phyloP scores from a whole-genome alignment of 2,888 invertebrate genomes.

The Eudemis profundana region DNA sequence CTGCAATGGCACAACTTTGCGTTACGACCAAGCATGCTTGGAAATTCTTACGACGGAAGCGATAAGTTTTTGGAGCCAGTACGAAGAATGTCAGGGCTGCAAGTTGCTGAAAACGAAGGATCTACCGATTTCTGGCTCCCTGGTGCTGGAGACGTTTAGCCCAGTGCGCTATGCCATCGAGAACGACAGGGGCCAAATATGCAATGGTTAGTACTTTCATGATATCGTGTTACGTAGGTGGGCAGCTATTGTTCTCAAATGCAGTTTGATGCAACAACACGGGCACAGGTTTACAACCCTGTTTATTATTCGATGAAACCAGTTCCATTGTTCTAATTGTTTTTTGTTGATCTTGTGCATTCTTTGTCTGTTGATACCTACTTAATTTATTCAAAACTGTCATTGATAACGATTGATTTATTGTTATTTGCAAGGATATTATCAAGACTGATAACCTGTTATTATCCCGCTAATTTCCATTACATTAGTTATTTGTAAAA shows the following conservation, averaged over 20 bases:
- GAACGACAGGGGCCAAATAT: slow-evolving; percentile 63
- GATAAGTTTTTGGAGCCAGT: slow-evolving; percentile 75
- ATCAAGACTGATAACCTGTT: neutral
- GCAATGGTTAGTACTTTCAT: slow-evolving; percentile 65
- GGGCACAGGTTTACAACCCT: neutral
- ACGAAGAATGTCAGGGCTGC: slow-evolving; percentile 78
- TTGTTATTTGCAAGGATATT: neutral
- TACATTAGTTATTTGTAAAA: no score
- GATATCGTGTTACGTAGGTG: slow-evolving; percentile 23
- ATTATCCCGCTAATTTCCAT: no score
- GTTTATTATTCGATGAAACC: neutral
- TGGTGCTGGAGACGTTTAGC: slow-evolving; percentile 68
- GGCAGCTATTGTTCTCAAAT: slow-evolving; percentile 37
- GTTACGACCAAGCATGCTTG: slow-evolving; percentile 78
- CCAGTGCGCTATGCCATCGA: slow-evolving; percentile 67
- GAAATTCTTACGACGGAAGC: slow-evolving; percentile 65
- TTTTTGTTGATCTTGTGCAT: slow-evolving; percentile 3
- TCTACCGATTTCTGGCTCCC: slow-evolving; percentile 54
- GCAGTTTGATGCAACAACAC: slow-evolving; percentile 10
- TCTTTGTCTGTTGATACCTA: neutral
- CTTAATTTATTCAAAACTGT: neutral
- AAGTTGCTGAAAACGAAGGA: slow-evolving; percentile 59
- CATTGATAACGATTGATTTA: neutral
- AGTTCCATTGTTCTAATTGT: neutral
- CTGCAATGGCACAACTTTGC: slow-evolving; percentile 67